phyloP scores from a whole-genome alignment of 2,888 invertebrate species.

The Palloptera scutellata region DNA sequence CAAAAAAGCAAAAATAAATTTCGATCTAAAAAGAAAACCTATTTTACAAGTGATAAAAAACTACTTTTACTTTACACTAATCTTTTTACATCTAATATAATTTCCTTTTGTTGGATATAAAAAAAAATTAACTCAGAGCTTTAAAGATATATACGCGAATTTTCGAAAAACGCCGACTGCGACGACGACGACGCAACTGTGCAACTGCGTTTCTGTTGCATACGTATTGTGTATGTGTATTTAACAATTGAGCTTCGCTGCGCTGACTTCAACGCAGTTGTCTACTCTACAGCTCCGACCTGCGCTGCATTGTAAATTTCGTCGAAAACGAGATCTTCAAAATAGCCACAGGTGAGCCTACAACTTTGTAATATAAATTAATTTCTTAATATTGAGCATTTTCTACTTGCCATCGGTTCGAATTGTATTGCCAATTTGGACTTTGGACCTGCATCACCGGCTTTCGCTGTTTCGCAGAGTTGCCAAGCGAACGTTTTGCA shows the following conservation, averaged over 20 bases:
- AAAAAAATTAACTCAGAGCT: background rate
- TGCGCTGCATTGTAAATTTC: background rate
- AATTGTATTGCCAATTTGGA: constrained; percentile 5
- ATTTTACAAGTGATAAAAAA: background rate
- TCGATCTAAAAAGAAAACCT: background rate
- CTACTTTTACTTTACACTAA: background rate
- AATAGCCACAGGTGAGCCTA: background rate
- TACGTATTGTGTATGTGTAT: background rate
- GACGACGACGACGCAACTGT: background rate
- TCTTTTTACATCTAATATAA: constrained; percentile 1
- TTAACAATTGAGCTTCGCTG: background rate
- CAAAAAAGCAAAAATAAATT: constrained; percentile 15
- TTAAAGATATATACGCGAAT: background rate
- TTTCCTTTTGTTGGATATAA: background rate
- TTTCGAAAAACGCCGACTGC: background rate
- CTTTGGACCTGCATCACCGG: constrained; percentile 31
- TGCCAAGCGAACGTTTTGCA: too few species aligned
- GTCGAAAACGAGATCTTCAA: background rate
- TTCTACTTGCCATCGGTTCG: too few species aligned
- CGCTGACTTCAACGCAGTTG: background rate
- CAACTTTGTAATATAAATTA: background rate
- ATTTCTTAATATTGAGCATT: background rate
- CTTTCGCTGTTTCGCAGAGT: background rate
- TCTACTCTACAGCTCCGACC: background rate
- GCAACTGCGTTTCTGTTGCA: background rate